Evolutionary conservation across 1,140 invertebrate genomes (phyloP), one percentile per base, ranked within the genome.

Genomic region (Trypoxylus dichotomus): DNA sequence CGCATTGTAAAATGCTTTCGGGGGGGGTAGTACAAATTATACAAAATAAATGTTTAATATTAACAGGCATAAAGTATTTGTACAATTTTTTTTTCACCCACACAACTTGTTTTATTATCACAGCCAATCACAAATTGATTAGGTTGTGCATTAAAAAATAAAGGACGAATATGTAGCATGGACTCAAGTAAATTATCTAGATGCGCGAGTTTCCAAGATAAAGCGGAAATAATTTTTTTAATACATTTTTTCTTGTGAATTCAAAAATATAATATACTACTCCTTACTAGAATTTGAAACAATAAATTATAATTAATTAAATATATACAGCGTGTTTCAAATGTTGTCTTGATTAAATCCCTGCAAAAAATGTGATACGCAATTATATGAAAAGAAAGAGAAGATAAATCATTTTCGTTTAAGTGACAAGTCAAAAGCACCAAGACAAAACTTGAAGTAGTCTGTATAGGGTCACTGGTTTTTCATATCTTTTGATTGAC

Each of bases 51-150:
- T 21, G 47, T 58, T 32, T 27, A 71, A 32, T 71, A 71, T 71
- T 71, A 71, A 71, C 68, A 71, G 68, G 68, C 68, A 71, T 71
- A 71, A 71, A 71, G 25, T 71, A 71, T 71, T 71, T 71, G 68
- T 71, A 71, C 68, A 71, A 71, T 71, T 71, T 71, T 71, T 27
- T 71, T n/a, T n/a, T 71, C 19, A 71, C 68, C 71, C 25, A 73
- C 19, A 37, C 71, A 37, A 42, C 71, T 42, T 37, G 11, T 11
- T 73, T 37, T 73, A 37, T 37, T 37, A 73, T 73, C 71, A 73
- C 71, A 73, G 71, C 71, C 71, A 42, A 73, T 73, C 71, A 73
- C 71, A 73, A 73, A 73, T 73, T 73, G 71, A 73, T 73, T 63
- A 73, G 71, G 71, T 73, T 73, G 71, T 73, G 71, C 37, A 63